These are phyloP conservation scores for Cephus pygmeus DNA, from an alignment of 2,888 invertebrate species.

Conservation along the genomic window DNA sequence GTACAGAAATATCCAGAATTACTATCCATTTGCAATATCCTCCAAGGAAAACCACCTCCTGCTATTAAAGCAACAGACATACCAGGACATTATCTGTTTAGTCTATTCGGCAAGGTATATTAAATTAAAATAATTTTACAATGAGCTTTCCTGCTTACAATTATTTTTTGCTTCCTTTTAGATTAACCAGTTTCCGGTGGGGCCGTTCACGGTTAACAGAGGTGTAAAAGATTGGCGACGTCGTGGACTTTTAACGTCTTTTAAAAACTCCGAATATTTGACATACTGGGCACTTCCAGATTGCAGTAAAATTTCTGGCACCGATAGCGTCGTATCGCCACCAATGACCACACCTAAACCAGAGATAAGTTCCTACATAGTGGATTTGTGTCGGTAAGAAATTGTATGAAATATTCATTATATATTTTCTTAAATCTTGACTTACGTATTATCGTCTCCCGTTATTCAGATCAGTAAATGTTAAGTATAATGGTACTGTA, in stretches of 20 bases:
- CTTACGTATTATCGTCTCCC: not conserved
- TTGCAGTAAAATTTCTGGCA: conserved; percentile 71
- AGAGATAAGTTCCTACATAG: conserved; percentile 67
- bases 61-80: conserved; percentile 30
- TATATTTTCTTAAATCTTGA: conserved; percentile 7
- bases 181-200: conserved; percentile 69
- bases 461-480: conserved; percentile 66
- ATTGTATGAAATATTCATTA: conserved; percentile 6
- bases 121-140: not conserved
- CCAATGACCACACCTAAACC: conserved; percentile 65
- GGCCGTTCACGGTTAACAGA: conserved; percentile 70
- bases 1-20: conserved; percentile 42
- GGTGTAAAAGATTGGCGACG: conserved; percentile 68
- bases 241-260: conserved; percentile 68
- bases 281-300: conserved; percentile 64
- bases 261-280: conserved; percentile 59
- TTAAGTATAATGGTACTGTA: conserved; percentile 63
- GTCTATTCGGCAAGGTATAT: conserved; percentile 31
- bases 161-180: conserved; percentile 39
- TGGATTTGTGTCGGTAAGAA: conserved; percentile 71
- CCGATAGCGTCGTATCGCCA: conserved; percentile 70
- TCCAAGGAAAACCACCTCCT: conserved; percentile 33
- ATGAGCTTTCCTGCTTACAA: not conserved
- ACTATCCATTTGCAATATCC: conserved; percentile 36
- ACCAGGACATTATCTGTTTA: conserved; percentile 34